phyloP scores from a whole-genome alignment of 2,888 invertebrate species.

The Glyphotaelius pellucidus region DNA sequence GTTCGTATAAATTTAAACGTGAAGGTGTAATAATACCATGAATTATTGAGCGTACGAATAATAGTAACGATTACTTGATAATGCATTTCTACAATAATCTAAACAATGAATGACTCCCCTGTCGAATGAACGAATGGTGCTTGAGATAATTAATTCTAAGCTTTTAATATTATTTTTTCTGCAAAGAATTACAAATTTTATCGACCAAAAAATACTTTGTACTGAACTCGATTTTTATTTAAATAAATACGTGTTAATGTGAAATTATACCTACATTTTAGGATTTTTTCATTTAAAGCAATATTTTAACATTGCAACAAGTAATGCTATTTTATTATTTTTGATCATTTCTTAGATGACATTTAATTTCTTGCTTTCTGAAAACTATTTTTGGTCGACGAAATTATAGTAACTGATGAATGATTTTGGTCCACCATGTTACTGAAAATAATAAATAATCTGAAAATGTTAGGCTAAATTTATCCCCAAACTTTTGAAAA shows the following conservation, averaged over 20 bases:
- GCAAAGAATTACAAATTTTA: not conserved
- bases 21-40: not conserved
- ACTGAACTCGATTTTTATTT: not conserved
- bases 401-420: not conserved
- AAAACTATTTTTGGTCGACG: not conserved
- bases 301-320: not conserved
- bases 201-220: not conserved
- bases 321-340: not conserved
- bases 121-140: conserved; percentile 51
- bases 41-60: not conserved
- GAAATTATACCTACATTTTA: not conserved
- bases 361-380: not conserved
- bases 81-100: not conserved
- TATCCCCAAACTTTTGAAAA: not conserved
- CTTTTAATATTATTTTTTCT: not conserved
- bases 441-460: not conserved
- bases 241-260: not conserved
- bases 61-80: not conserved
- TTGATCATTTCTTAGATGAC: not conserved
- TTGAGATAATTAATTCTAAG: conserved; percentile 17
- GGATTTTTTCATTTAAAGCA: not conserved
- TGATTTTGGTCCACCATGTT: not conserved
- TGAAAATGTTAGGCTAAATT: not conserved
- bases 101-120: conserved; percentile 15
- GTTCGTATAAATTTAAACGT: conserved; percentile 1